Conservation (phyloP, 2,888 invertebrate species). For the Cataglyphis rosenhaueri region DNA sequence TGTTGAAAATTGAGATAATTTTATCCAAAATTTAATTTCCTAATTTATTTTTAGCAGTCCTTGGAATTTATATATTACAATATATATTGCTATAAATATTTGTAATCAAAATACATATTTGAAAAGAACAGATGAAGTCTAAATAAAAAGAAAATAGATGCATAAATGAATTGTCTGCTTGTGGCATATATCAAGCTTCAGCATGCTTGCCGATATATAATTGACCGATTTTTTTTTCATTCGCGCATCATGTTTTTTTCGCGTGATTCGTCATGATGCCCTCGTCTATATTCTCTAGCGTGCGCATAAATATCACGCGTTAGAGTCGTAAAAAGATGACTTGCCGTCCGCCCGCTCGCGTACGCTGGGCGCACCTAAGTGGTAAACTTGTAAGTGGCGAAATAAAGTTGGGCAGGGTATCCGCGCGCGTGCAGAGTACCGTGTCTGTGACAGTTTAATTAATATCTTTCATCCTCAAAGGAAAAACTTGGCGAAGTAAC, state of each 20-base stretch:
- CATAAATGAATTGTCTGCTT: constrained; percentile 16
- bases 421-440: constrained; percentile 67
- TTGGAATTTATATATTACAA: background rate
- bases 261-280: constrained; percentile 22
- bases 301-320: constrained; percentile 44
- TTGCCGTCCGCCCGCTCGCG: constrained; percentile 19
- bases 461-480: constrained; percentile 84
- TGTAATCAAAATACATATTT: background rate
- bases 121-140: background rate
- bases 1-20: background rate
- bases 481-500: constrained; percentile 83
- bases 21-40: background rate
- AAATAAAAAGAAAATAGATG: background rate
- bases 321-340: constrained; percentile 33
- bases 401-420: constrained; percentile 81
- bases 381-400: constrained; percentile 85
- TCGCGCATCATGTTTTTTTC: constrained; percentile 28
- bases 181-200: background rate
- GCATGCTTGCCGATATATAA: constrained; percentile 6
- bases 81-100: background rate
- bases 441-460: constrained; percentile 85
- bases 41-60: background rate
- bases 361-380: constrained; percentile 67
- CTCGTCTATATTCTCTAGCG: constrained; percentile 10
- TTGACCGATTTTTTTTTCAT: constrained; percentile 31